phyloP scores from a whole-genome alignment of 2,888 invertebrate species.

The Lasioglossum villosulum region DNA sequence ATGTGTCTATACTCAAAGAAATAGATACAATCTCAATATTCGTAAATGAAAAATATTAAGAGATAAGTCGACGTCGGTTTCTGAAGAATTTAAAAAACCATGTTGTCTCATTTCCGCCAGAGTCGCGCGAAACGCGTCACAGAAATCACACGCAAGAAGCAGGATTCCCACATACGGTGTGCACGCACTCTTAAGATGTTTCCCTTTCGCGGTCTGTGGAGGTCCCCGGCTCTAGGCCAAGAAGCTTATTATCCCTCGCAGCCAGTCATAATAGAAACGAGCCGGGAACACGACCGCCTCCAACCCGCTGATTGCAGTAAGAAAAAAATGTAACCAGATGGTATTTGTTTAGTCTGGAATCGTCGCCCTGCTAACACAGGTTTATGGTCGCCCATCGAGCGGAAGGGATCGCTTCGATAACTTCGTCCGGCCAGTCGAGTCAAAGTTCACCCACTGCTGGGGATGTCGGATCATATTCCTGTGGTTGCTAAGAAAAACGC shows the following conservation, averaged over 20 bases:
- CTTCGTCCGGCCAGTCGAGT: conserved; percentile 30
- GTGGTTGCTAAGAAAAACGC: too few relatives aligned
- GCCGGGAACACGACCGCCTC: conserved; percentile 31
- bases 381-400: conserved; percentile 39
- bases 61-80: not conserved
- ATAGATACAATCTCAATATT: too few relatives aligned
- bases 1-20: too few relatives aligned
- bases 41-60: too few relatives aligned
- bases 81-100: not conserved
- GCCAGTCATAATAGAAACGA: conserved; percentile 65
- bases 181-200: conserved; percentile 37
- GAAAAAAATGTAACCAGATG: conserved; percentile 75
- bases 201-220: conserved; percentile 42
- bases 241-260: conserved; percentile 63
- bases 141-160: not conserved
- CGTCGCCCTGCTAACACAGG: conserved; percentile 59
- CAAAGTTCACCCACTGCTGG: conserved; percentile 28
- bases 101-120: conserved; percentile 1
- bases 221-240: conserved; percentile 52
- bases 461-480: not conserved
- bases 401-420: conserved; percentile 28
- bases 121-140: not conserved
- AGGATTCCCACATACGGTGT: conserved; percentile 7
- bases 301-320: conserved; percentile 61
- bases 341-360: conserved; percentile 78